These are phyloP conservation scores for Chaetops frenatus DNA, from an alignment of 2,113 vertebrate species.

Conservation along the genomic window DNA sequence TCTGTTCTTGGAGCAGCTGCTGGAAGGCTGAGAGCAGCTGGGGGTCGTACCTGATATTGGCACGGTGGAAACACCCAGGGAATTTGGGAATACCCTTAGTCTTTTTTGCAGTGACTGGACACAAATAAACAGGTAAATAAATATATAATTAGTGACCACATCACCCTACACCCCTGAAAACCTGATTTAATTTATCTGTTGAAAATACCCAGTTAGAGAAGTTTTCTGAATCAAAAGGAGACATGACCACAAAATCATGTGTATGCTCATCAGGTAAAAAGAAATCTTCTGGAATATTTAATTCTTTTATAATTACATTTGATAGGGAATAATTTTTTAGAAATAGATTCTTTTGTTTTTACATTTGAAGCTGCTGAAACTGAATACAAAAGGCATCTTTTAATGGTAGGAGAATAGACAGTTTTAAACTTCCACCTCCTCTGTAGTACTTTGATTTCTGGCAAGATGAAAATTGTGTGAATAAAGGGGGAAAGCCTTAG, in stretches of 20 bases:
- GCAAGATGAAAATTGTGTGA: neutral
- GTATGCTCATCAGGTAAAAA: neutral
- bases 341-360: slow-evolving; percentile 39
- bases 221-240: neutral
- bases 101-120: neutral
- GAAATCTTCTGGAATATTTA: neutral
- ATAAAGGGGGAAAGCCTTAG: neutral
- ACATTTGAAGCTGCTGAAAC: neutral
- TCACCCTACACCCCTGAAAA: neutral
- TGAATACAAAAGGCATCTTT: slow-evolving; percentile 25
- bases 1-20: neutral
- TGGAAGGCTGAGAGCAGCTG: neutral
- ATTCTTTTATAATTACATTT: slow-evolving; percentile 19
- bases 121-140: neutral
- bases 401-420: neutral
- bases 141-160: neutral
- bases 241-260: neutral
- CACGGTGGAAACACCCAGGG: neutral
- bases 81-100: neutral
- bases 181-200: neutral
- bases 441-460: neutral
- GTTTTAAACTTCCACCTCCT: slow-evolving; percentile 27
- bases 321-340: neutral
- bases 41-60: too few species aligned
- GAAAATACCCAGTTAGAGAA: neutral